Evolutionary conservation across 2,113 vertebrate genomes (phyloP).

Genomic region (Campylorhamphus procurvoides): DNA sequence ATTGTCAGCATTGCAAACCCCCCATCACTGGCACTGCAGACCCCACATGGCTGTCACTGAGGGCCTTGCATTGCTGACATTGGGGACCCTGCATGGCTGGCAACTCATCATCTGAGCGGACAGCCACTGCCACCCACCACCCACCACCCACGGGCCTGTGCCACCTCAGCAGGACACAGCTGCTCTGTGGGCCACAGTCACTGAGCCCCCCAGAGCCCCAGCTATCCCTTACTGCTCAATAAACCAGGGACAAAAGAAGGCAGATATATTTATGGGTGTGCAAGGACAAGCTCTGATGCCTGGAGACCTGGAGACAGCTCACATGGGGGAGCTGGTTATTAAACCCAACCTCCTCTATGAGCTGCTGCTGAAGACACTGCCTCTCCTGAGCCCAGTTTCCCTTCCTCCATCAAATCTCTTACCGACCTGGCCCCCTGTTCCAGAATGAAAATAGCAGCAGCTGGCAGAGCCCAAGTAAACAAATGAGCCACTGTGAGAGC

Average conservation of each 20-base stretch:
- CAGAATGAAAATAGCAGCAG: slow-evolving; percentile 7
- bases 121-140: neutral
- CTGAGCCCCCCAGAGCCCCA: neutral
- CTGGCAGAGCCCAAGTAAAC: neutral
- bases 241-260: neutral
- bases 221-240: neutral
- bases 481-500: neutral
- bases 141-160: neutral
- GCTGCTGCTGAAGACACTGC: neutral
- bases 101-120: slow-evolving; percentile 7
- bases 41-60: neutral
- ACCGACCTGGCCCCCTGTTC: neutral
- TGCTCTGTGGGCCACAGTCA: neutral
- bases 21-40: neutral
- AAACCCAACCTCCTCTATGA: neutral
- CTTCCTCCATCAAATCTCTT: neutral
- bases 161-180: neutral
- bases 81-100: neutral
- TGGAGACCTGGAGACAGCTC: neutral
- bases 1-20: neutral
- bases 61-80: neutral
- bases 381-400: neutral
- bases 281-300: neutral
- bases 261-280: accelerated
- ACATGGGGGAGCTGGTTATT: neutral